Evolutionary conservation across 2,888 invertebrate species (phyloP), one percentile per base, ranked within the genome.

Genomic region (Notodonta ziczac): DNA sequence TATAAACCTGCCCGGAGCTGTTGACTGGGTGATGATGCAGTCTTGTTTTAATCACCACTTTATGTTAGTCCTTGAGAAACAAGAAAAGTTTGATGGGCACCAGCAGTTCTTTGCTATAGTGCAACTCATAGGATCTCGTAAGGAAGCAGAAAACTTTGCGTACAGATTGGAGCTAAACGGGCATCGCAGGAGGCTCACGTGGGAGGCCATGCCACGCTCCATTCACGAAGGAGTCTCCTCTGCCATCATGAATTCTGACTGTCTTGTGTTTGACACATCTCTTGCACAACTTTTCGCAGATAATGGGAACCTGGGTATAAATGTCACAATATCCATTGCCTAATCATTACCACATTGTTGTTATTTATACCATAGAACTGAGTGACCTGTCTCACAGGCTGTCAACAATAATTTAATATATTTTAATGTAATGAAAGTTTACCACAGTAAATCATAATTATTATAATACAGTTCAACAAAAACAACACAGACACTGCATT

Each of bases 11-110:
- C 99, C 99, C 8, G 99, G 99, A 63, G 99, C 99, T 44, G 99
- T 99, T 10, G 99, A 99, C 89, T 99, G 99, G 99, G 98, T 98
- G 5, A 99, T 99, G 99, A 99, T 99, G 99, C 99, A 99, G 93
- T 98, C 98, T 40, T 99, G 99, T 90, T 99, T 99, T 88, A 98
- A 98, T 61, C 99, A 99, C 86, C 98, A 99, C 90, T 99, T 99
- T 85, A 99, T 99, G 99, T 95, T 99, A 73, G 99, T 99, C 46
- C 95, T 99, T 58, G 99, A 99, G 87, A 99, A 99, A 87, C 98
- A 99, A 91, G 99, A 99, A 83, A 99, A 99, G 86, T 98, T 97
- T 88, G 99, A 99, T 93, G 99, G 98, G 0, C 98, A 98, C 84
- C 98, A 98, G 81, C 98, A 98, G 85, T 98, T 98, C 89, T 98